These are phyloP conservation scores for Daktulosphaira vitifoliae DNA, from an alignment of 1,140 invertebrate genomes.

Conservation along the genomic window DNA sequence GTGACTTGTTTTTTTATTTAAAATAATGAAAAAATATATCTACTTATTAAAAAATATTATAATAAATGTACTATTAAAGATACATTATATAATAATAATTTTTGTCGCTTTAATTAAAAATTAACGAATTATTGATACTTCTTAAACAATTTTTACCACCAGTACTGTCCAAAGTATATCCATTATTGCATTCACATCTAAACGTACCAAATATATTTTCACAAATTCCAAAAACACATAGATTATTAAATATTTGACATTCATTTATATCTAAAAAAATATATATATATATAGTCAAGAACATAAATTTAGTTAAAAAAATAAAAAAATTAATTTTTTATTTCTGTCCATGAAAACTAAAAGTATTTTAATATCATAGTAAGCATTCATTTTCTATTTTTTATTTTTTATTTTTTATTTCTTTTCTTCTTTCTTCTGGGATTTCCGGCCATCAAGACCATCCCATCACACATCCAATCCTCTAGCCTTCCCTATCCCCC, in stretches of 20 bases:
- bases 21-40: background rate
- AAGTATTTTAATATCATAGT: too few relatives aligned
- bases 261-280: slow-evolving; percentile 71
- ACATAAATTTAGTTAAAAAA: too few relatives aligned
- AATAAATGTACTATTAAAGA: background rate
- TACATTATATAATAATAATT: too few relatives aligned
- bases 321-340: too few relatives aligned
- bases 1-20: background rate
- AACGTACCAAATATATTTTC: slow-evolving; percentile 85
- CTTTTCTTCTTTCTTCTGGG: too few relatives aligned
- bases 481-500: too few relatives aligned
- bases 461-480: too few relatives aligned
- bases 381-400: too few relatives aligned
- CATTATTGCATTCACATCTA: slow-evolving; percentile 72
- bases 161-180: slow-evolving; percentile 68
- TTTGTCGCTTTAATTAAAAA: background rate
- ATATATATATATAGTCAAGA: too few relatives aligned
- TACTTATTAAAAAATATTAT: background rate
- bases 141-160: slow-evolving; percentile 47
- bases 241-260: slow-evolving; percentile 75
- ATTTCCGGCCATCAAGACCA: too few relatives aligned
- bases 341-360: too few relatives aligned
- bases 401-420: too few relatives aligned
- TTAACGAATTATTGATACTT: background rate
- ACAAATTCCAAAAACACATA: slow-evolving; percentile 77